These are phyloP conservation scores for Pitta sordida DNA, from an alignment of 2,113 vertebrate species.

Conservation along the genomic window DNA sequence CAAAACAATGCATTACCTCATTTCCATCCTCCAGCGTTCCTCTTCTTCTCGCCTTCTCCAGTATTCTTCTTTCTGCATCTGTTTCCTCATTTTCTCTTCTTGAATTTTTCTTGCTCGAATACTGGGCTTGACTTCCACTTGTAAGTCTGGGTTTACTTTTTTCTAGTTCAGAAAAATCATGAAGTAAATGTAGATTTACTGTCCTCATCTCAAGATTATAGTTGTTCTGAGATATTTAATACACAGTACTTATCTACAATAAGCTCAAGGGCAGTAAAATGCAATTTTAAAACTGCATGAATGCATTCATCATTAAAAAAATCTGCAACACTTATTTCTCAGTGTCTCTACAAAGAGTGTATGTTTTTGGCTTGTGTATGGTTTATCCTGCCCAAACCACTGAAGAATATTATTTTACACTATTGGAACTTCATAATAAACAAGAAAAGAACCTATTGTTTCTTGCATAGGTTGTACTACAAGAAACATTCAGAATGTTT, in stretches of 20 bases:
- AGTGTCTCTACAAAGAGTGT: background rate
- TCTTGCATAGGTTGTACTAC: background rate
- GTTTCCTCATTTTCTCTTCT: constrained; percentile 98
- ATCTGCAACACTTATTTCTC: background rate
- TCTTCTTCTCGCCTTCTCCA: constrained; percentile 96
- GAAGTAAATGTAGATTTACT: background rate
- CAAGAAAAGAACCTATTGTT: background rate
- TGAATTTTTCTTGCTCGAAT: constrained; percentile 96
- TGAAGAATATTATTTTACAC: background rate
- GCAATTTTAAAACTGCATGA: background rate
- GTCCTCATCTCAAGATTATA: background rate
- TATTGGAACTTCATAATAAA: background rate
- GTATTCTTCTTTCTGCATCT: constrained; percentile 98
- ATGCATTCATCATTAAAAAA: background rate
- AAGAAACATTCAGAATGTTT: background rate
- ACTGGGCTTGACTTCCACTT: constrained; percentile 98
- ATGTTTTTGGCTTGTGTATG: no score
- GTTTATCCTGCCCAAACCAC: background rate
- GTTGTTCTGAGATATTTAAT: background rate
- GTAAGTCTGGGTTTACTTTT: constrained; percentile 98
- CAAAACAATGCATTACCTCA: constrained; percentile 77
- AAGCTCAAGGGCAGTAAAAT: background rate
- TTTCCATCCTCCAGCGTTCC: constrained; percentile 98
- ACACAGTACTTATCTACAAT: background rate
- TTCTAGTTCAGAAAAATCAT: constrained; percentile 75